Evolutionary conservation across 2,797 vertebrate species (phyloP), one percentile per base, ranked within the genome.

Genomic region (Notolepis coatsorum): DNA sequence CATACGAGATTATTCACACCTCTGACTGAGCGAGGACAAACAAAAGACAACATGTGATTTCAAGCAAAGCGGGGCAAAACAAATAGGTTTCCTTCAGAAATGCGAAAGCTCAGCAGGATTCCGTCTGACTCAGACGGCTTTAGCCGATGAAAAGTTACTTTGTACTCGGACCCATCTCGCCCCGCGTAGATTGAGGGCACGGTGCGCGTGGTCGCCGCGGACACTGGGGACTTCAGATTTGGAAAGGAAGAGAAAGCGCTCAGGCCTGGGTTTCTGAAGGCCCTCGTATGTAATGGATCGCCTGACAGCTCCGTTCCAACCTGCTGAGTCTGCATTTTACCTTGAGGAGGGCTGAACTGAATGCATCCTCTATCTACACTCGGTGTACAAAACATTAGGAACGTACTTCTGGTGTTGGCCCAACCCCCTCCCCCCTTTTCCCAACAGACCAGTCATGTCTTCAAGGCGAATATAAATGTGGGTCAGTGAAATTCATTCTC

Each of bases 401-500:
- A n/a, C n/a, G n/a, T n/a, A n/a, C n/a, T n/a, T n/a, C n/a, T n/a
- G n/a, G n/a, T n/a, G n/a, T n/a, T n/a, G n/a, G n/a, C n/a, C n/a
- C n/a, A n/a, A n/a, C n/a, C n/a, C n/a, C n/a, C n/a, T n/a, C n/a
- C n/a, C n/a, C n/a, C n/a, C n/a, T n/a, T n/a, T n/a, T n/a, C n/a
- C n/a, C n/a, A n/a, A n/a, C n/a, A n/a, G n/a, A n/a, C n/a, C n/a
- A n/a, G n/a, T n/a, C n/a, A n/a, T n/a, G n/a, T n/a, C n/a, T n/a
- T n/a, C n/a, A n/a, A n/a, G n/a, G n/a, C n/a, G n/a, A n/a, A n/a
- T n/a, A n/a, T n/a, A n/a, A n/a, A n/a, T n/a, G n/a, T n/a, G n/a
- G n/a, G n/a, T n/a, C n/a, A n/a, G n/a, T n/a, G n/a, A n/a, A n/a
- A 76, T 75, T 80, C 78, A 65, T 50, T 74, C 15, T 27, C 6